Evolutionary conservation across 1,140 invertebrate species (phyloP), one percentile per base, ranked within the genome.

Genomic region (Drosophila truncata): DNA sequence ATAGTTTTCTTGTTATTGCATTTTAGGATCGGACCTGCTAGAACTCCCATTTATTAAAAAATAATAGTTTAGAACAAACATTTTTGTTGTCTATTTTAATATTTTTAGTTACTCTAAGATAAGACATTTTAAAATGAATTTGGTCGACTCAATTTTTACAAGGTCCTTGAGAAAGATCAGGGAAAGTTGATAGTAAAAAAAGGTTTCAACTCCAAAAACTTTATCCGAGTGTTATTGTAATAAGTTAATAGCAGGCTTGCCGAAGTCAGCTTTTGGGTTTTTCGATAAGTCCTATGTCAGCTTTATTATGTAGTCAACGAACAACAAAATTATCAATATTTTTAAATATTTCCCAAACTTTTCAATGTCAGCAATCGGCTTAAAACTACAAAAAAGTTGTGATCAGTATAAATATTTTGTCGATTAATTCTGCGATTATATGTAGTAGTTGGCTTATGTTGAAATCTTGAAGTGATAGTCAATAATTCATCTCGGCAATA

Each of bases 401-500:
- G 10, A 13, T 20, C 2, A 5, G 20, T 5, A 11, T 44, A 44
- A 23, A 44, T 3, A 4, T 2, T 44, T 11, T 44, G 6, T 2
- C 20, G 18, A 44, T 23, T 46, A 46, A 46, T 23, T 46, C 3
- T 46, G 44, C 44, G 14, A 16, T 13, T 25, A 39, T 39, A n/a
- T n/a, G 7, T 41, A 41, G n/a, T 18, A 7, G 31, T 6, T 23
- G 27, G 31, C 10, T 16, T 7, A 23, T 49, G n/a, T 31, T 13
- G n/a, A 31, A 50, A 55, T 23, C 23, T 35, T 23, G 0, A 23
- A 8, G 7, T 35, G 18, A 14, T n/a, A 10, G 63, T 64, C 58
- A 66, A 35, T 18, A 20, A 7, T 35, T 44, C 39, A 14, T 63
- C 46, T 66, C 41, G 31, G 41, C 13, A 65, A 42, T 33, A 33